These are phyloP conservation scores for Apostichopus leukothele DNA, from an alignment of 53 echinoderm and acorn worm genomes.

Conservation along the genomic window DNA sequence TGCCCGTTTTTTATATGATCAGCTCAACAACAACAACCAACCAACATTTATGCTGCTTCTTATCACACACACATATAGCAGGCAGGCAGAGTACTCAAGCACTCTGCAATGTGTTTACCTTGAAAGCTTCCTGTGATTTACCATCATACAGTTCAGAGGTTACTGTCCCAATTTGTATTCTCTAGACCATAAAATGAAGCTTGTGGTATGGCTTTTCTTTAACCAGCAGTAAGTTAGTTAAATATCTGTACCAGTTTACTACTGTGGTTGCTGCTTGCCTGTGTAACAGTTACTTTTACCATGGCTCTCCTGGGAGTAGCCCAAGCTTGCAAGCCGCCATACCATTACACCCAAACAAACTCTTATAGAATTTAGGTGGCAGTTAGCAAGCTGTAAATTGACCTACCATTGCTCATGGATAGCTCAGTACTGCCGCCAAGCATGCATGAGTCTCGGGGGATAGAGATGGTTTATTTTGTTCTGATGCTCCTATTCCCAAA, in stretches of 20 bases:
- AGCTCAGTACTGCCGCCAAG: not conserved
- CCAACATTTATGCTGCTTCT: no score
- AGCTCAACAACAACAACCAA: no score
- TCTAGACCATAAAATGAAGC: conserved; percentile 41
- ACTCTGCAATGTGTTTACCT: conserved; percentile 6
- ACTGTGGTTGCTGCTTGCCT: not conserved
- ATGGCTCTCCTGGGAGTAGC: conserved; percentile 9
- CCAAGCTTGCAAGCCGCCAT: not conserved
- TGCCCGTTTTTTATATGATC: no score
- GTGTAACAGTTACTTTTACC: conserved; percentile 3
- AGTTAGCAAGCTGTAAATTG: conserved; percentile 31
- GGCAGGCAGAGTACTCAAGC: no score
- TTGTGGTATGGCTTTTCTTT: not conserved
- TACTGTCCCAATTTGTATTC: conserved; percentile 48
- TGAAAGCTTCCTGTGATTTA: conserved; percentile 29
- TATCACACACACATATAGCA: no score
- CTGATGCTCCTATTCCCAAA: conserved; percentile 9
- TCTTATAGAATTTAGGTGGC: not conserved
- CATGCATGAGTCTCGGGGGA: conserved; percentile 1
- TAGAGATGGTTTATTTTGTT: conserved; percentile 18
- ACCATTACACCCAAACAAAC: no score
- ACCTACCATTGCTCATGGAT: not conserved
- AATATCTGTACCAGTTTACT: conserved; percentile 20
- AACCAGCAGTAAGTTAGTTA: not conserved
- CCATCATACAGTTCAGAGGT: conserved; percentile 23